Evolutionary conservation across 1,140 invertebrate genomes (phyloP).

Genomic region (Leptonema lineaticorne): DNA sequence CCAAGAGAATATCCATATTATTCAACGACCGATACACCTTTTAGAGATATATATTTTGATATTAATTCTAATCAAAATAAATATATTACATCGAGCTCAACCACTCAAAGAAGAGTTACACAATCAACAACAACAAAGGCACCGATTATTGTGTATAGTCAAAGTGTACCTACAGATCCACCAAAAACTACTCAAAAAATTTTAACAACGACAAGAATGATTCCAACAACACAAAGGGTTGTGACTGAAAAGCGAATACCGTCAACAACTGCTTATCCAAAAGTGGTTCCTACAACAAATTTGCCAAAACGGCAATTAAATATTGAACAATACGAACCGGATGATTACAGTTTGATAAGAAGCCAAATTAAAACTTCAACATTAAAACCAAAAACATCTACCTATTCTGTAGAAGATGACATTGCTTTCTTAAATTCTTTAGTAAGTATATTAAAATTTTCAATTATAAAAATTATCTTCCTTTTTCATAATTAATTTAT

Average conservation of each 20-base stretch:
- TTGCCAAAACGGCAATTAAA: not conserved
- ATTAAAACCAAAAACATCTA: conserved; percentile 35
- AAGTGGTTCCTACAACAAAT: conserved; percentile 1
- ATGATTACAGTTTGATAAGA: not conserved
- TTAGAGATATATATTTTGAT: too few relatives aligned
- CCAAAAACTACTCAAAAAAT: conserved; percentile 27
- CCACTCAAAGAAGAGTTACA: conserved; percentile 43
- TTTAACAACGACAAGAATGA: conserved; percentile 1
- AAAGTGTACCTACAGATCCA: not conserved
- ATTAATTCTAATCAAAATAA: conserved; percentile 32
- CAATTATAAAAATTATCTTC: not conserved
- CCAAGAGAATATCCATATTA: not conserved
- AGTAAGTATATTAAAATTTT: conserved; percentile 45
- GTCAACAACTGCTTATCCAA: conserved; percentile 33
- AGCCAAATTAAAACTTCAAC: not conserved
- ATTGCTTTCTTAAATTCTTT: conserved; percentile 54
- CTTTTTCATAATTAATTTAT: not conserved
- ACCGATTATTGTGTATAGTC: not conserved
- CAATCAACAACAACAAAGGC: conserved; percentile 23
- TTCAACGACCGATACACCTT: too few relatives aligned
- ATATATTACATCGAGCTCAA: conserved; percentile 48
- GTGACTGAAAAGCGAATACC: conserved; percentile 36
- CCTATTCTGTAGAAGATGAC: conserved; percentile 57
- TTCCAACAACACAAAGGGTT: not conserved
- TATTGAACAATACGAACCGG: not conserved